These are phyloP conservation scores for Phalacrocorax aristotelis DNA, from an alignment of 2,113 vertebrate species.

Conservation along the genomic window DNA sequence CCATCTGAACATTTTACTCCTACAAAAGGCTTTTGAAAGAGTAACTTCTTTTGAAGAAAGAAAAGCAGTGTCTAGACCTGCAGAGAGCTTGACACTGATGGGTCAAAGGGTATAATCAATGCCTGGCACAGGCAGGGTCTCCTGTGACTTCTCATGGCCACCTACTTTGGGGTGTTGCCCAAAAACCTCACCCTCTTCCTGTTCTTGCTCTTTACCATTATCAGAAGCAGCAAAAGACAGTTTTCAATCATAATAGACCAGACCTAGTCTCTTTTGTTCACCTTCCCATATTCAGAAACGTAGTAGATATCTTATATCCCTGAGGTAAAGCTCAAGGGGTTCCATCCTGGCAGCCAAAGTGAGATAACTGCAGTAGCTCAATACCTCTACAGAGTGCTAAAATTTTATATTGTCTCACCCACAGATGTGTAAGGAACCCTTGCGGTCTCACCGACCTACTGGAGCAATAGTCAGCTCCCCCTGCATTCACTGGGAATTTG, in stretches of 20 bases:
- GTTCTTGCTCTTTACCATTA: neutral
- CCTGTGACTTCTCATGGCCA: neutral
- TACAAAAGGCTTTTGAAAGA: neutral
- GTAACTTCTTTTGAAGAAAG: neutral
- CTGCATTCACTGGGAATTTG: neutral
- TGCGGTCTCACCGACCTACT: neutral
- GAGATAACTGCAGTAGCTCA: neutral
- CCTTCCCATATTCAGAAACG: neutral
- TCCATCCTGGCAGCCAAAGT: neutral
- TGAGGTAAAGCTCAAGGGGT: neutral
- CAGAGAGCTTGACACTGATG: neutral
- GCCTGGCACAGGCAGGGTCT: fast-evolving
- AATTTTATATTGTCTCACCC: neutral
- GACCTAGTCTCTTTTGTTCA: neutral
- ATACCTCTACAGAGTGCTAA: neutral
- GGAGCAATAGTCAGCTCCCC: neutral
- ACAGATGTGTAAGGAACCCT: neutral
- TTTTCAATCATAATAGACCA: neutral
- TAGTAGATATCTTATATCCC: neutral
- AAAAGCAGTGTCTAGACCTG: neutral
- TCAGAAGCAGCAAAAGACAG: neutral
- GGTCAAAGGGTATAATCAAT: neutral
- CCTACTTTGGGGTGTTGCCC: neutral
- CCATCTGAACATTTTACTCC: neutral
- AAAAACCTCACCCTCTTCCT: neutral